phyloP scores from a whole-genome alignment of 2,797 vertebrate genomes.

The Alosa sapidissima region DNA sequence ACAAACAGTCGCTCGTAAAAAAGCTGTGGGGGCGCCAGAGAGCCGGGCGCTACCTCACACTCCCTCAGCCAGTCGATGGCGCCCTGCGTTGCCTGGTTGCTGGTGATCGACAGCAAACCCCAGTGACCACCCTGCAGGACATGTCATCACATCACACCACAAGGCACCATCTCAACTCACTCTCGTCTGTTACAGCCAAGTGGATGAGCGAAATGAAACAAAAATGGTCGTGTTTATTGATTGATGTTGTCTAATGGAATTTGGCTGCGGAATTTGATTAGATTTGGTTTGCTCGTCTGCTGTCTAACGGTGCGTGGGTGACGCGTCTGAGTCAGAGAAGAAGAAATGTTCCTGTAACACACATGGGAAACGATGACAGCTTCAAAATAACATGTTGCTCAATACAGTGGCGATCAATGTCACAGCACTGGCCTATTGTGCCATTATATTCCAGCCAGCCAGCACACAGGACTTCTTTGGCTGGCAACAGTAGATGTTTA shows the following conservation, averaged over 20 bases:
- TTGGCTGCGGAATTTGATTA: neutral
- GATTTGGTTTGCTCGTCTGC: constrained; percentile 6
- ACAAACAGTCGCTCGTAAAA: neutral
- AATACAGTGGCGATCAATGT: neutral
- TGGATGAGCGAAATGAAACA: neutral
- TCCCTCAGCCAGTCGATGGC: neutral
- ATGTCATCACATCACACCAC: neutral
- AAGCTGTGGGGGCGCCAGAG: neutral
- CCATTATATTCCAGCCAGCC: neutral
- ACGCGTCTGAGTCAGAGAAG: neutral
- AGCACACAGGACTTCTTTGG: neutral
- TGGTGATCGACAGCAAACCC: neutral
- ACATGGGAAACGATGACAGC: neutral
- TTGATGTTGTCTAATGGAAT: neutral
- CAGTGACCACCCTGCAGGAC: neutral
- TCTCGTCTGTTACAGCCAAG: neutral
- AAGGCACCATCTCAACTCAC: neutral
- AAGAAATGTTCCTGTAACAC: neutral
- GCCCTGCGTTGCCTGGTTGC: neutral
- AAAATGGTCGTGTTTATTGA: neutral
- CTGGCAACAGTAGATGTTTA: neutral
- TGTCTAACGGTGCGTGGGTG: neutral
- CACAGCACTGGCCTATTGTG: neutral
- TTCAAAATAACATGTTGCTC: neutral
- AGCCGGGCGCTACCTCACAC: neutral